Conservation (phyloP, 1,140 invertebrate genomes). For the Drosophila arawakana region DNA sequence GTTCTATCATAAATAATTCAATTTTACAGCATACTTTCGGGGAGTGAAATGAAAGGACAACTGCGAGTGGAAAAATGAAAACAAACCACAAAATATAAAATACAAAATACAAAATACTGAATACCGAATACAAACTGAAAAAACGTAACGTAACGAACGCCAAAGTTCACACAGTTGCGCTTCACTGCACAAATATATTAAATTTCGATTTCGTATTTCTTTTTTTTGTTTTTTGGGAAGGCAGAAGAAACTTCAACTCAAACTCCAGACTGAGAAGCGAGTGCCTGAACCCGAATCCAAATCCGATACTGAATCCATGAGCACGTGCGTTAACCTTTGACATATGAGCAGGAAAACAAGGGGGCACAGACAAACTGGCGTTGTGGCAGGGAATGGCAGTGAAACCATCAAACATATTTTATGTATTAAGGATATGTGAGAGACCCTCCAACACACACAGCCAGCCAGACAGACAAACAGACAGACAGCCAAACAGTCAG, state of each 20-base stretch:
- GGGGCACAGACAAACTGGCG: neutral
- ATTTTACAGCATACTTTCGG: constrained; percentile 70
- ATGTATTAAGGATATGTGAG: constrained; percentile 78
- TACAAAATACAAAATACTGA: constrained; percentile 20
- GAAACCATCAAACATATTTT: constrained; percentile 81
- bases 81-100: constrained; percentile 31
- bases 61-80: constrained; percentile 27
- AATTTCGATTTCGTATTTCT: constrained; percentile 64
- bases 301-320: constrained; percentile 57
- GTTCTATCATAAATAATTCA: constrained; percentile 77
- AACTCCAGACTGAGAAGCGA: constrained; percentile 4
- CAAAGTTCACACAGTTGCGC: constrained; percentile 63
- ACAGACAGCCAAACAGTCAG: too few relatives aligned
- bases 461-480: constrained; percentile 36
- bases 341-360: constrained; percentile 58
- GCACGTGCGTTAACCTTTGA: constrained; percentile 82
- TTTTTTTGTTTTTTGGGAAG: constrained; percentile 1
- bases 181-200: constrained; percentile 74
- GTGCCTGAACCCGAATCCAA: constrained; percentile 38
- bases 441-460: constrained; percentile 13
- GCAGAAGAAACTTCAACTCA: constrained; percentile 11
- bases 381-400: constrained; percentile 23
- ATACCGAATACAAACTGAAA: constrained; percentile 10
- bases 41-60: constrained; percentile 24
- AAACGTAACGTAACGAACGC: constrained; percentile 18